Evolutionary conservation across 1,140 invertebrate genomes (phyloP).

Genomic region (Heliconius congener): DNA sequence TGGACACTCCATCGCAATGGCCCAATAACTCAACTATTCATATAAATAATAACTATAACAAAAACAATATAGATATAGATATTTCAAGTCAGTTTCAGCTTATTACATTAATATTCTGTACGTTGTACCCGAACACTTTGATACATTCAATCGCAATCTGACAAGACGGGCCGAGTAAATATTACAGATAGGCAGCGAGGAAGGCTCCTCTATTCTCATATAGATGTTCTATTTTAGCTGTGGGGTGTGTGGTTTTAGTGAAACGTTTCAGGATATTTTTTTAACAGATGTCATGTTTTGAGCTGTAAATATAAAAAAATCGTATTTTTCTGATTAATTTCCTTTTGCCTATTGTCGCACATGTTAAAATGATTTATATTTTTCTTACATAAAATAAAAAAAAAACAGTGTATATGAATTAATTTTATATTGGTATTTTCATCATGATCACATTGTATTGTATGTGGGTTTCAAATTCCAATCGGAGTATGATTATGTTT

Average conservation of each 20-base stretch:
- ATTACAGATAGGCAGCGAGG: constrained; percentile 52
- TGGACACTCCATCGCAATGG: too few relatives aligned
- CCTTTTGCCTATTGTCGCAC: too few relatives aligned
- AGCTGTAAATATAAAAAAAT: too few relatives aligned
- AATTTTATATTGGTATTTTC: too few relatives aligned
- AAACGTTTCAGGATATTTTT: neutral
- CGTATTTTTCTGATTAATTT: too few relatives aligned
- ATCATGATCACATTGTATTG: too few relatives aligned
- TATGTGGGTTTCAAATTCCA: too few relatives aligned
- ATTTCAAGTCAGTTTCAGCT: neutral
- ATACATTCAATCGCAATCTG: constrained; percentile 54
- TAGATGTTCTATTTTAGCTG: constrained; percentile 48
- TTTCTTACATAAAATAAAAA: too few relatives aligned
- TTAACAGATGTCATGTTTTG: neutral
- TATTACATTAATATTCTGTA: constrained; percentile 16
- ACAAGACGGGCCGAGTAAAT: constrained; percentile 54
- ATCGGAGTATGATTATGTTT: too few relatives aligned
- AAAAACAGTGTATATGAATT: too few relatives aligned
- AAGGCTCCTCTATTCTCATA: constrained; percentile 55
- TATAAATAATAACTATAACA: neutral
- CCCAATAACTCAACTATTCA: neutral
- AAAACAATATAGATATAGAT: neutral
- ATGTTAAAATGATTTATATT: too few relatives aligned
- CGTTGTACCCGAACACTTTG: constrained; percentile 34
- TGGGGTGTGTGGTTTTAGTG: constrained; percentile 10